Percentiles rank a stretch among this genome's conserved stretches.
Evolutionary conservation across 1,140 invertebrate genomes (phyloP).

Genomic region (Zaprionus lachaisei): DNA sequence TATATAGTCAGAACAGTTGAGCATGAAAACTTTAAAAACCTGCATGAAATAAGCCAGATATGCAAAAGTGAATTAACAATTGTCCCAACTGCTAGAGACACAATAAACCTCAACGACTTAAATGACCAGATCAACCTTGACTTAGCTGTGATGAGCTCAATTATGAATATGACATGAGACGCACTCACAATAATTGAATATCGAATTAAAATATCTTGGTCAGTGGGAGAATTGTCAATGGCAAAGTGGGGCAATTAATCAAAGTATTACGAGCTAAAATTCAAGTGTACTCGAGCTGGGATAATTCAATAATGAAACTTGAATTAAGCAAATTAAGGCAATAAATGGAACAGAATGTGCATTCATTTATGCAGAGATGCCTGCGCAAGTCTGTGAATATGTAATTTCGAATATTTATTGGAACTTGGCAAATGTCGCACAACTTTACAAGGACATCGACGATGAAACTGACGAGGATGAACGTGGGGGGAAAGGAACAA

Average conservation of each 20-base stretch:
- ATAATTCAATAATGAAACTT: constrained; percentile 4
- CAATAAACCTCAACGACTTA: not conserved
- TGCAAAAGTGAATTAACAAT: not conserved
- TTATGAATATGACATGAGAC: not conserved
- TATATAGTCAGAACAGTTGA: too few species aligned
- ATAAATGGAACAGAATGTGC: constrained; percentile 8
- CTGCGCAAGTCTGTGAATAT: not conserved
- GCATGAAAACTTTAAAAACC: not conserved
- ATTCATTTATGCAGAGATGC: constrained; percentile 24
- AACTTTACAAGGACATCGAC: constrained; percentile 24
- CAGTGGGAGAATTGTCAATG: not conserved
- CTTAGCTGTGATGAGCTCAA: not conserved
- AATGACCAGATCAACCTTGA: not conserved
- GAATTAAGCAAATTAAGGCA: constrained; percentile 1
- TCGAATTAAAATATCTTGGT: constrained; percentile 1
- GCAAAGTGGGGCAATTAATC: not conserved
- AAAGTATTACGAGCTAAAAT: not conserved
- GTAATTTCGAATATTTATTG: constrained; percentile 34
- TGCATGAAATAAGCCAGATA: not conserved
- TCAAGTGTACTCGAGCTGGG: not conserved
- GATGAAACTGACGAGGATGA: constrained; percentile 29
- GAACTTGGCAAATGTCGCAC: constrained; percentile 15
- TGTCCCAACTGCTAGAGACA: not conserved
- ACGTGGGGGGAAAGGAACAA: not conserved
- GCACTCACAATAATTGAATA: not conserved